Conservation (phyloP, 2,888 invertebrate genomes). For the Gisinianus flammeolus region DNA sequence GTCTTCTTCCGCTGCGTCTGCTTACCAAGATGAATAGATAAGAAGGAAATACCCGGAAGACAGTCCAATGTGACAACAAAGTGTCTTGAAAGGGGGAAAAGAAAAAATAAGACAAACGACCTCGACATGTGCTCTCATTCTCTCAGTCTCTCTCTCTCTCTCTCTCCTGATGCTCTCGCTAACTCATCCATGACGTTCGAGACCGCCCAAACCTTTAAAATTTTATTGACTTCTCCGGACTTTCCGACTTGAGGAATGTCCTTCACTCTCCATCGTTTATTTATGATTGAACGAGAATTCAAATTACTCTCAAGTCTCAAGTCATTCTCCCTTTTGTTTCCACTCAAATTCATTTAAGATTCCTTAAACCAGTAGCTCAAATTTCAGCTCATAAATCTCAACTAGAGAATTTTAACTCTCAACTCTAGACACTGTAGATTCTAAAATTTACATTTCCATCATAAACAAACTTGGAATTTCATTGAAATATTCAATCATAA, state of each 20-base stretch:
- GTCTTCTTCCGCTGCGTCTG: no score
- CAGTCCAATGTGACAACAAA: constrained; percentile 25
- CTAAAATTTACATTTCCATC: no score
- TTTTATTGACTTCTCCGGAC: constrained; percentile 7
- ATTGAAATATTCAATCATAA: no score
- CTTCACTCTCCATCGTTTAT: not conserved
- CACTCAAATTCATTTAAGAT: no score
- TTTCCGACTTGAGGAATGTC: not conserved
- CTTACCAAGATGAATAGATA: constrained; percentile 14
- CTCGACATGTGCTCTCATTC: constrained; percentile 23
- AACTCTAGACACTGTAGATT: no score
- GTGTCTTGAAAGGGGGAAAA: not conserved
- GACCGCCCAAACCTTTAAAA: constrained; percentile 1
- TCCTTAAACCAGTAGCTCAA: no score
- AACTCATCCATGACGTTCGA: not conserved
- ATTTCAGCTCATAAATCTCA: no score
- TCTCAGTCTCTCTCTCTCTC: not conserved
- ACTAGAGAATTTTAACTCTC: no score
- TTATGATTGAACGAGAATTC: not conserved
- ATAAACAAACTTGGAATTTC: no score
- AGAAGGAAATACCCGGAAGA: constrained; percentile 18
- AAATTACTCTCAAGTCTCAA: no score
- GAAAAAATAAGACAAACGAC: constrained; percentile 16
- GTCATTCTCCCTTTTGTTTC: no score
- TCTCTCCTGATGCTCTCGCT: not conserved